A percentile compares a stretch with the other conserved stretches of the same genome.
phyloP scores from a whole-genome alignment of 2,797 vertebrate species.

The Scolopax rusticola region DNA sequence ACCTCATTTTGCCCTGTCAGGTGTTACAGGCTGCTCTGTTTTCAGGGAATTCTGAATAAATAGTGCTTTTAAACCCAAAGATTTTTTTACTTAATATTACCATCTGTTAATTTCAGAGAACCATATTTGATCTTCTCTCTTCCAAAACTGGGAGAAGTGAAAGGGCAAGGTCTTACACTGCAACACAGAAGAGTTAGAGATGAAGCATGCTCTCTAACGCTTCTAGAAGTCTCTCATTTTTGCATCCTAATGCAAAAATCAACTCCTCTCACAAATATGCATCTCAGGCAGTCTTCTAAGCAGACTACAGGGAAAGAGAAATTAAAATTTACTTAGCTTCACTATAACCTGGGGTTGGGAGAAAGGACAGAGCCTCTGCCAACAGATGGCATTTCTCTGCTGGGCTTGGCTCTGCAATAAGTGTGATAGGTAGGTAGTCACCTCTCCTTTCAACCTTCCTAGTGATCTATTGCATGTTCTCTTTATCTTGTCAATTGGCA shows the following conservation, averaged over 20 bases:
- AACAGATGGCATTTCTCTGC: background rate
- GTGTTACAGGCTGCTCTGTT: background rate
- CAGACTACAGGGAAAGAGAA: background rate
- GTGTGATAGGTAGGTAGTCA: background rate
- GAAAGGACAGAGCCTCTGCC: background rate
- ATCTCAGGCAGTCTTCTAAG: background rate
- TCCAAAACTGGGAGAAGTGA: background rate
- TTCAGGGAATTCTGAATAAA: background rate
- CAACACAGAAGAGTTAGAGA: background rate
- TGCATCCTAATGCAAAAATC: background rate
- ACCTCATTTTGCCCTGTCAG: background rate
- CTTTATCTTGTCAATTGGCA: rapidly evolving
- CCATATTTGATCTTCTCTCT: background rate
- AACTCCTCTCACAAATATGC: background rate
- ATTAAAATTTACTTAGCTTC: background rate
- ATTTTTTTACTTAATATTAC: background rate
- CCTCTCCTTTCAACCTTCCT: background rate
- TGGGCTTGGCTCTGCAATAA: background rate
- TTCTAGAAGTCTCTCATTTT: background rate
- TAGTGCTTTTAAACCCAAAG: background rate
- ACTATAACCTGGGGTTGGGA: background rate
- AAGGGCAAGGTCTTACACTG: background rate
- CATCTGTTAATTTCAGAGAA: background rate
- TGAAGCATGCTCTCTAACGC: background rate
- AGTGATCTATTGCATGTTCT: background rate